Conservation (phyloP, 64 coral and sea anemone genomes). For the Porites australiensis region DNA sequence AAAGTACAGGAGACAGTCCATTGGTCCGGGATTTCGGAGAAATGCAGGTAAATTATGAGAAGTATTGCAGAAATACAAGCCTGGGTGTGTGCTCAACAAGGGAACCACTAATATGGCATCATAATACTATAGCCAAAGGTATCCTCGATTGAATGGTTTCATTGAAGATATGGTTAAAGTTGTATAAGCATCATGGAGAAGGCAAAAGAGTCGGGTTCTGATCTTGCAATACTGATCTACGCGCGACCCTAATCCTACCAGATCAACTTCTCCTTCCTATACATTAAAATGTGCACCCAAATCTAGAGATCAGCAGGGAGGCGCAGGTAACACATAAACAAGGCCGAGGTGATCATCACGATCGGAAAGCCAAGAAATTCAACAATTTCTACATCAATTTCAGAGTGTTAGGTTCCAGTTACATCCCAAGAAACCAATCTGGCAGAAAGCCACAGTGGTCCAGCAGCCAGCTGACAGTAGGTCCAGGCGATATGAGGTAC, state of each 20-base stretch:
- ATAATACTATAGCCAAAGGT: neutral
- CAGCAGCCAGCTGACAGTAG: neutral
- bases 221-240: slow-evolving; percentile 34
- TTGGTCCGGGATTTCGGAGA: slow-evolving; percentile 31
- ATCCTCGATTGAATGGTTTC: slow-evolving; percentile 20
- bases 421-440: slow-evolving; percentile 3
- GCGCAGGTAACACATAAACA: slow-evolving; percentile 2
- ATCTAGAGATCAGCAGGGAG: slow-evolving; percentile 2
- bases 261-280: slow-evolving; percentile 19
- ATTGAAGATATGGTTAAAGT: slow-evolving; percentile 11
- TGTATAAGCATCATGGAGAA: slow-evolving; percentile 8
- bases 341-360: neutral
- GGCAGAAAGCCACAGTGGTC: neutral
- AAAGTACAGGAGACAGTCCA: slow-evolving; percentile 7
- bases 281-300: slow-evolving; percentile 7
- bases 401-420: neutral
- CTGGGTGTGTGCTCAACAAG: slow-evolving; percentile 27
- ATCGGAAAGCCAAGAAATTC: too few relatives aligned
- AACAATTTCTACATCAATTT: too few relatives aligned
- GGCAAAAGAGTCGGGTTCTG: slow-evolving; percentile 7
- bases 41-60: neutral
- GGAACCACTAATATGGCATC: neutral
- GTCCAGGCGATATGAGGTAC: too few relatives aligned
- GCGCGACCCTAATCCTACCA: neutral
- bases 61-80: neutral